Base-by-base conservation (phyloP, 2,797 vertebrate genomes). In the Carcharodon carcharias region DNA sequence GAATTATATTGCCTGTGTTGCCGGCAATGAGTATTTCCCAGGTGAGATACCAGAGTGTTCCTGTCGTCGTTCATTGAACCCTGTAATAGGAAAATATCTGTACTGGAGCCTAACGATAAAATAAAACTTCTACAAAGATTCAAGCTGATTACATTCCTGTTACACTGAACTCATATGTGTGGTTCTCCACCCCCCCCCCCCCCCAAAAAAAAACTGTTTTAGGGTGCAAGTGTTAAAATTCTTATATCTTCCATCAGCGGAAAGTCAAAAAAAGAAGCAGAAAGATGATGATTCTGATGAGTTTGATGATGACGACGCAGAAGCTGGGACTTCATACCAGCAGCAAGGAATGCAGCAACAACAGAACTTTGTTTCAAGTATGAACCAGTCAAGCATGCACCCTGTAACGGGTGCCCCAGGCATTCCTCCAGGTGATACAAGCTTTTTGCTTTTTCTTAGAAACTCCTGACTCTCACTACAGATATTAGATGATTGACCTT, bases 181-280 rank as follows among this genome's bases (percentile, higher is more conserved):
- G n/a, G n/a, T n/a, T n/a, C n/a, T n/a, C n/a, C n/a, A n/a, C n/a
- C 56, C 23, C 23, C n/a, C 2, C 69, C 26, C 45, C 1, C 45
- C 45, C 45, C n/a, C n/a, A n/a, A n/a, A 50, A 50, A 50, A 50
- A 11, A 73, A 69, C 12, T 73, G 50, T 56, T 71, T 77, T 16
- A 21, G 5, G 16, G 6, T 16, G 7, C 61, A 91, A 61, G 28
- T 58, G 56, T 87, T 91, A 1, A 58, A 54, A 26, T 26, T 92
- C 67, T 85, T 80, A 31, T 95, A 58, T 96, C 58, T 96, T 50
- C 18, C 77, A 71, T 61, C 80, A 97, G 96, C 97, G 98, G 99
- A 99, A 96, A 98, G 98, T 97, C 99, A 99, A 97, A 99, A 99
- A 97, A 99, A 99, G 97, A 99, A 99, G 96, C 97, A 97, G 96